Base-by-base conservation (phyloP, 2,888 invertebrate genomes). In the Lepetodrilus schrolli region DNA sequence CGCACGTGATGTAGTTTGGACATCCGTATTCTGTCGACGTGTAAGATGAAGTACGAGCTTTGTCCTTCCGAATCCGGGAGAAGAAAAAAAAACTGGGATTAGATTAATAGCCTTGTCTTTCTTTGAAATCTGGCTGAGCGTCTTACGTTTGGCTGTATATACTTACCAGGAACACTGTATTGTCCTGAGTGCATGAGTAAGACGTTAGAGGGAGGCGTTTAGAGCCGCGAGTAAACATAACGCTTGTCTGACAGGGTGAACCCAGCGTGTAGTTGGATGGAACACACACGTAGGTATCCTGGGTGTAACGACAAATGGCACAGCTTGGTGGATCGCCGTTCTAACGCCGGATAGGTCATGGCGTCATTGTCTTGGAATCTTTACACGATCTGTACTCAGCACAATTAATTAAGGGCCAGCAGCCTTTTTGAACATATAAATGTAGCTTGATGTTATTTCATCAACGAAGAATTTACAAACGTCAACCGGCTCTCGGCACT, bases 21-120 rank as follows among this genome's bases (percentile, higher is more conserved):
- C 58, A 10, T 58, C 34, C 13, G 13, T 58, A 30, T 58, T 34
- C 58, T 34, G 58, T 30, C 26, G 34, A 58, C 10, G 30, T 58
- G 58, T 58, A 58, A 58, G 34, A 58, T 30, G 58, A 58, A 34
- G 30, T 30, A 13, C 13, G 13, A 34, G 17, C 58, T 58, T 58
- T 58, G 58, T 58, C 34, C 58, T 58, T 26, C n/a, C 7, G 26
- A 30, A 58, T 26, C 34, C 58, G 34, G 17, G 1, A 34, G 58
- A 58, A 58, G 58, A 58, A 58, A 58, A 58, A 58, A 58, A 58
- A 17, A 17, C n/a, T n/a, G n/a, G 58, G 58, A 58, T 58, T 58
- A 58, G 58, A 58, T 30, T 58, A 58, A 58, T 58, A 58, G 58
- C 30, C 58, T 30, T 58, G 58, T 58, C 58, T 58, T 58, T 58